phyloP scores from a whole-genome alignment of 1,140 invertebrate genomes.

The Archivesica marissinica region DNA sequence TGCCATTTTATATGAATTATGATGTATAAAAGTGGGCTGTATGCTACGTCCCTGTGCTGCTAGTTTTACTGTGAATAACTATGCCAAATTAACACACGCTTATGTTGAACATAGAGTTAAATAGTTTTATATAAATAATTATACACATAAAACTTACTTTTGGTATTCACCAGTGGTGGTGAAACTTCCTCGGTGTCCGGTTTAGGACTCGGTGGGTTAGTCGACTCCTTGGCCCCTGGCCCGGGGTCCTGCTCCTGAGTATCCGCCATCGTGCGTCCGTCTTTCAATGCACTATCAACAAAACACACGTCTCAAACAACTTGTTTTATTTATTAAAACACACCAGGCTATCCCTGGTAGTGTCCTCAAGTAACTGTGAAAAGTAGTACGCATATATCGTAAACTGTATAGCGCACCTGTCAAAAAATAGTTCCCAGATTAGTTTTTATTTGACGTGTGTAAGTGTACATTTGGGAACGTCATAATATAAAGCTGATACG shows the following conservation, averaged over 20 bases:
- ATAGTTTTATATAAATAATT: no score
- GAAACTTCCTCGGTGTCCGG: constrained; percentile 75
- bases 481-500: neutral
- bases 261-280: constrained; percentile 51
- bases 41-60: no score
- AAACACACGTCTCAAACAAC: neutral
- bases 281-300: neutral
- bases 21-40: no score
- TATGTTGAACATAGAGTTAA: no score
- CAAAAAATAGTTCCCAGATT: constrained; percentile 57
- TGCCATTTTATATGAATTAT: no score
- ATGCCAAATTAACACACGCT: no score
- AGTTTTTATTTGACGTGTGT: neutral
- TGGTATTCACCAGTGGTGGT: constrained; percentile 71
- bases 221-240: constrained; percentile 77
- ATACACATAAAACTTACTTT: constrained; percentile 50
- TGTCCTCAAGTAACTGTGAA: constrained; percentile 47
- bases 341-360: constrained; percentile 52
- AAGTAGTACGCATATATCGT: constrained; percentile 41
- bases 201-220: constrained; percentile 77
- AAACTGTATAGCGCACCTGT: neutral
- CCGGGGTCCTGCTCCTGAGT: constrained; percentile 62
- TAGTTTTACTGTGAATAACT: no score
- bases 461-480: neutral
- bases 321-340: neutral